Evolutionary conservation across 2,888 invertebrate genomes (phyloP).

Genomic region (Steinernema hermaphroditum): DNA sequence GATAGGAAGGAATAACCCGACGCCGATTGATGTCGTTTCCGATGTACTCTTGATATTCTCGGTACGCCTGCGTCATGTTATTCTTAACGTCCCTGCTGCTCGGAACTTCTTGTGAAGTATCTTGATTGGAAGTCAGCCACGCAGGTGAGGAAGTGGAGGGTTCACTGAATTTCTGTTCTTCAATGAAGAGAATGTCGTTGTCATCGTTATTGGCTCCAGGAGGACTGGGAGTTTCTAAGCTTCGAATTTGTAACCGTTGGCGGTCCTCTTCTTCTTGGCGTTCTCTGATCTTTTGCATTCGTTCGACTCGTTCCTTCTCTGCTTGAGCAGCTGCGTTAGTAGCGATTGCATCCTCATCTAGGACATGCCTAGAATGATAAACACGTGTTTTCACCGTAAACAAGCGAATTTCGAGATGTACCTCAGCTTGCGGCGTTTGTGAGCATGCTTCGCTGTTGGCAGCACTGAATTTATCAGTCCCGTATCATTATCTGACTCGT

Average conservation of each 20-base stretch:
- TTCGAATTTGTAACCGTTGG: not conserved
- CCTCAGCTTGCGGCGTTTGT: not conserved
- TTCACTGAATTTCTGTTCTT: no score
- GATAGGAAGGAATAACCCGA: no score
- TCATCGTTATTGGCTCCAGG: conserved; percentile 40
- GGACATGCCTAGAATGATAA: not conserved
- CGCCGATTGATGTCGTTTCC: no score
- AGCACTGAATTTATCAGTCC: not conserved
- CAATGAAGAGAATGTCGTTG: conserved; percentile 32
- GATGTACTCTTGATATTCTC: no score
- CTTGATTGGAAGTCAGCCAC: no score
- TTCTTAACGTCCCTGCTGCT: no score
- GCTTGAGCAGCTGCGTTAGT: not conserved
- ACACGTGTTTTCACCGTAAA: no score
- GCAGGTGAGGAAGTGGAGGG: no score
- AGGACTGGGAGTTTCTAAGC: conserved; percentile 18
- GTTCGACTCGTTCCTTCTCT: conserved; percentile 53
- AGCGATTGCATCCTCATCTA: not conserved
- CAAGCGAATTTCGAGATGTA: not conserved
- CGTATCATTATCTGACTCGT: not conserved
- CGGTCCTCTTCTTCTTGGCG: not conserved
- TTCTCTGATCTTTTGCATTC: conserved; percentile 42
- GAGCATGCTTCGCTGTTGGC: not conserved
- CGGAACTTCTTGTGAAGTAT: no score
- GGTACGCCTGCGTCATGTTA: no score